Base-by-base conservation (phyloP, 2,113 vertebrate species). In the Rhinopithecus roxellana region DNA sequence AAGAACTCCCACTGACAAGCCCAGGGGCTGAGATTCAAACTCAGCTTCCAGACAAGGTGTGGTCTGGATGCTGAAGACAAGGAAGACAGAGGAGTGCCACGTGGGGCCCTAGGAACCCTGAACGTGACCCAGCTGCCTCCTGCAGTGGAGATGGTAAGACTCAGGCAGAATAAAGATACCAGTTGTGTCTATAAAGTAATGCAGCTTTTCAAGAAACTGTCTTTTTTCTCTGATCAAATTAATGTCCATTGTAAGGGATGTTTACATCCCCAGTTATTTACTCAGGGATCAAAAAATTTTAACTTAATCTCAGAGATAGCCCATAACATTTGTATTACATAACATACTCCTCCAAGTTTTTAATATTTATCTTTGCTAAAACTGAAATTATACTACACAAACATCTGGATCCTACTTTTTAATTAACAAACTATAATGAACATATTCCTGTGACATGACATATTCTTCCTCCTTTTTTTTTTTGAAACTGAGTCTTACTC, bases 21-120 rank as follows among this genome's bases (percentile, higher is more conserved):
- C 9, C 1, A 50, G 3, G 10, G 55, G 40, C 30, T 61, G 5
- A 67, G 25, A 74, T 20, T 50, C 32, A 81, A 20, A 3, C 30
- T 32, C 1, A 13, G 35, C 30, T 81, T 79, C 40, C 17, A 38
- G 11, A 43, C 45, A 9, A 35, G 52, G 78, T 20, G 38, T 20
- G 3, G 35, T 75, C 30, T 23, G 79, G 86, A 61, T 45, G 69
- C n/a, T 35, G 40, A 27, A 48, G 74, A 77, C 75, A 55, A 64
- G 27, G 27, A 32, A 64, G 27, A 64, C 61, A 18, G 16, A 27
- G 9, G 0, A 38, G 38, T 12, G 32, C 70, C n/a, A 23, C 89
- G 0, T 2, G 25, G 38, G 6, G 2, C 22, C 40, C 57, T 2
- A 0, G 2, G 2, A 4, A 10, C 10, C 0, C 40, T 32, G 5